Evolutionary conservation across 2,888 invertebrate genomes (phyloP).

Genomic region (Campopleginae sp.): DNA sequence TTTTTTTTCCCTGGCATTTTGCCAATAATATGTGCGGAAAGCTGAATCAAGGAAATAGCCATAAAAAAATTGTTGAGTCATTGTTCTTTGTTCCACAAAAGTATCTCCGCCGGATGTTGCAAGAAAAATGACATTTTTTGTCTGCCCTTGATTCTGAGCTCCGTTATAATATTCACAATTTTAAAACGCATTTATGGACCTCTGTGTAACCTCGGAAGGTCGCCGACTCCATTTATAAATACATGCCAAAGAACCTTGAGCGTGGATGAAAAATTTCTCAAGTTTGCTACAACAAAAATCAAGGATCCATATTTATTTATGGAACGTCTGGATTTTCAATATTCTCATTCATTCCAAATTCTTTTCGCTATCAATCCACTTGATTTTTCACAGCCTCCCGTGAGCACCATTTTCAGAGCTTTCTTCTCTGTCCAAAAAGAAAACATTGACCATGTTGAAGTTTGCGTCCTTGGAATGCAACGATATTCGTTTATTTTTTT

Average conservation of each 20-base stretch:
- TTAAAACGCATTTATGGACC: neutral
- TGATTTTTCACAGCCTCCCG: too few species aligned
- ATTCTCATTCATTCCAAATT: neutral
- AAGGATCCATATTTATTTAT: neutral
- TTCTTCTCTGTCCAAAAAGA: too few species aligned
- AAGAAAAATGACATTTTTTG: slow-evolving; percentile 9
- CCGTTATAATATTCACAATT: neutral
- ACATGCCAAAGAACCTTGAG: slow-evolving; percentile 26
- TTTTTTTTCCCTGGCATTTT: slow-evolving; percentile 37
- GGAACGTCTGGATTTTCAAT: neutral
- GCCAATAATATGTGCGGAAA: slow-evolving; percentile 50
- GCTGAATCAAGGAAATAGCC: slow-evolving; percentile 40
- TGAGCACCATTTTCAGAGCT: too few species aligned
- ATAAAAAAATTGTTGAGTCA: slow-evolving; percentile 49
- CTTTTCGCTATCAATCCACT: neutral
- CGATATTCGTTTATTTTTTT: too few species aligned
- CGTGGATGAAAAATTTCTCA: slow-evolving; percentile 14
- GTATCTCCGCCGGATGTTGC: neutral
- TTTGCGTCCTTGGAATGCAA: too few species aligned
- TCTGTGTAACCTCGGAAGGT: neutral
- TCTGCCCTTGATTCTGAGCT: neutral
- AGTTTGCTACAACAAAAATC: neutral
- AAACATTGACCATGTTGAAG: too few species aligned
- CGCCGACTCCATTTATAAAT: slow-evolving; percentile 31
- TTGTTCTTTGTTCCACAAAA: slow-evolving; percentile 48